Evolutionary conservation across 2,113 vertebrate genomes (phyloP).

Genomic region (Pseudorasbora parva): DNA sequence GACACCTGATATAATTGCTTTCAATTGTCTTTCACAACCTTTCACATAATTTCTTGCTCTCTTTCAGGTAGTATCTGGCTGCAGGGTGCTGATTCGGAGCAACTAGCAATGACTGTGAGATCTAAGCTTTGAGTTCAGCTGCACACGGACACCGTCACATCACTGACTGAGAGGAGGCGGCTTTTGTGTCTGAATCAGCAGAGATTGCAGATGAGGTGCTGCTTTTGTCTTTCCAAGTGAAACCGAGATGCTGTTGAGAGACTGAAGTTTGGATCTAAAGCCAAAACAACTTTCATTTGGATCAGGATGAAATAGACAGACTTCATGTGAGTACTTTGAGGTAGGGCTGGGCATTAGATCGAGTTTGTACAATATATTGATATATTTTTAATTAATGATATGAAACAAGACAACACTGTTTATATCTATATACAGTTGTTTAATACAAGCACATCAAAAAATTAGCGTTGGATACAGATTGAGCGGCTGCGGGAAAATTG

Average conservation of each 20-base stretch:
- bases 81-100: conserved; percentile 61
- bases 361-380: too few species aligned
- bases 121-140: not conserved
- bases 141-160: not conserved
- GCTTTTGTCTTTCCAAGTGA: not conserved
- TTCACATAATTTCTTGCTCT: not conserved
- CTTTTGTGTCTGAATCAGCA: conserved; percentile 36
- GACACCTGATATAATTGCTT: conserved; percentile 25
- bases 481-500: too few species aligned
- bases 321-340: not conserved
- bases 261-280: not conserved
- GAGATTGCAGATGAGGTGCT: conserved; percentile 5
- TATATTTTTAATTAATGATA: too few species aligned
- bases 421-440: too few species aligned
- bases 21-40: conserved; percentile 36
- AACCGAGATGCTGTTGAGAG: not conserved
- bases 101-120: conserved; percentile 33
- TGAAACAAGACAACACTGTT: too few species aligned
- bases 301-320: not conserved
- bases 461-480: too few species aligned
- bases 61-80: conserved; percentile 65
- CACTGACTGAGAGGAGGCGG: not conserved
- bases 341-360: not conserved
- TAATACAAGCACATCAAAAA: too few species aligned
- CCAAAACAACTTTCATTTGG: not conserved